Evolutionary conservation across 2,888 invertebrate genomes (phyloP).

Genomic region (Bellardia bayeri): DNA sequence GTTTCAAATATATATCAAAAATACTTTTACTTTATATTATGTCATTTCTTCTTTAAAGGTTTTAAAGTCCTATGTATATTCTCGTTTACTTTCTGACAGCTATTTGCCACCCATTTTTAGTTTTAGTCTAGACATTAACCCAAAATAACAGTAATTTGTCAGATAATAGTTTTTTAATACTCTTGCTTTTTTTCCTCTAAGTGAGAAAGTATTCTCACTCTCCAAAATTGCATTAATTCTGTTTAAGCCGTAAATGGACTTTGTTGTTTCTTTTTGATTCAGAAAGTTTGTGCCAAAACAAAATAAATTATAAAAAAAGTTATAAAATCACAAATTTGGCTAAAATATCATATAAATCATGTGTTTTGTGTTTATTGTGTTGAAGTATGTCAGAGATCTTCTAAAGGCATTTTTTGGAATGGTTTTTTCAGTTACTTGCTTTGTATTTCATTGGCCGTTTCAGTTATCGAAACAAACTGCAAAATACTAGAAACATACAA

Average conservation of each 20-base stretch:
- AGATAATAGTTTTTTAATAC: conserved; percentile 15
- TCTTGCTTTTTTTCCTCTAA: not conserved
- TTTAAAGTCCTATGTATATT: not conserved
- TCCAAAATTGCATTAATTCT: conserved; percentile 37
- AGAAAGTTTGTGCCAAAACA: conserved; percentile 42
- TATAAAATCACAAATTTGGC: conserved; percentile 63
- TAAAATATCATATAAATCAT: conserved; percentile 71
- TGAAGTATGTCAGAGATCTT: conserved; percentile 71
- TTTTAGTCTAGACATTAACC: conserved; percentile 49
- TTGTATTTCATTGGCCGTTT: no score
- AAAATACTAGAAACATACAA: conserved; percentile 36
- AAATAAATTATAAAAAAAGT: conserved; percentile 15
- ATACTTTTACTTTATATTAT: not conserved
- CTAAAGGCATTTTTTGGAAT: conserved; percentile 45
- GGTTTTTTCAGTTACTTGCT: not conserved
- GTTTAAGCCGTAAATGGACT: conserved; percentile 50
- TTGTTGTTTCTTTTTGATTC: conserved; percentile 22
- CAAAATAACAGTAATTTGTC: not conserved
- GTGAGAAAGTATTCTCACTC: not conserved
- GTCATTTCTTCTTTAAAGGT: not conserved
- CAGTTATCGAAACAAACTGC: not conserved
- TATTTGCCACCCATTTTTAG: not conserved
- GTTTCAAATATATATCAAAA: no score
- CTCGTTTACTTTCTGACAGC: not conserved
- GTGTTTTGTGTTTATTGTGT: conserved; percentile 60